Evolutionary conservation across 2,797 vertebrate genomes (phyloP), one percentile per base, ranked within the genome.

Genomic region (Discoglossus pictus): DNA sequence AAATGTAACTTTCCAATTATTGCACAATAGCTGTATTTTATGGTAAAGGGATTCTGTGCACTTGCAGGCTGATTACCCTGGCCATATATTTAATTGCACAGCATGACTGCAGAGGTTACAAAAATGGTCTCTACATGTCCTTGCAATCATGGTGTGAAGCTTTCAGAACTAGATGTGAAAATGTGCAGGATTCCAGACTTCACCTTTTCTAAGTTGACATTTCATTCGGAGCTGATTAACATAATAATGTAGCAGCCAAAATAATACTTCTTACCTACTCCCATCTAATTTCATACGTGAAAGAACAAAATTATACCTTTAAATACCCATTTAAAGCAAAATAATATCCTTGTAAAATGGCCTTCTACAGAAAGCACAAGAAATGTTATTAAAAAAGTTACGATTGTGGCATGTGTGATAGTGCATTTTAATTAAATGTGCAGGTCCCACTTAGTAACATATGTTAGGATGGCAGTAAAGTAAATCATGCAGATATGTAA

Each of bases 181-280:
- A 38, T 39, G 18, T 47, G 4, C 40, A 25, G 50, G 25, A 25
- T 27, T 38, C 27, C 17, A 31, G 15, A 69, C 39, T 39, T 61
- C 40, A 69, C 58, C 58, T 54, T 43, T 61, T 44, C 9, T 27
- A 5, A 61, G 15, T 27, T 68, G 66, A 61, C 58, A 62, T 62
- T 69, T 69, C 36, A 15, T 40, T 48, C 35, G 5, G 23, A 54
- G 42, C 21, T 69, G 59, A 69, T 62, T 69, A 69, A 47, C 59
- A 69, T 62, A 69, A 62, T 69, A 55, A 69, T 69, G 50, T 46
- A 39, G 48, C 35, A 61, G 51, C 59, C 59, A 62, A 62, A 62
- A 62, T 69, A 62, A 62, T 62, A 54, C 40, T 48, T 16, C 58
- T 40, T 38, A 61, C 50, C 48, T 15, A 54, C 58, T 69, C 67